Evolutionary conservation across 37 sponge, comb jelly and placozoan genomes (phyloP).

Genomic region (Chondrilla cf. caribensis): DNA sequence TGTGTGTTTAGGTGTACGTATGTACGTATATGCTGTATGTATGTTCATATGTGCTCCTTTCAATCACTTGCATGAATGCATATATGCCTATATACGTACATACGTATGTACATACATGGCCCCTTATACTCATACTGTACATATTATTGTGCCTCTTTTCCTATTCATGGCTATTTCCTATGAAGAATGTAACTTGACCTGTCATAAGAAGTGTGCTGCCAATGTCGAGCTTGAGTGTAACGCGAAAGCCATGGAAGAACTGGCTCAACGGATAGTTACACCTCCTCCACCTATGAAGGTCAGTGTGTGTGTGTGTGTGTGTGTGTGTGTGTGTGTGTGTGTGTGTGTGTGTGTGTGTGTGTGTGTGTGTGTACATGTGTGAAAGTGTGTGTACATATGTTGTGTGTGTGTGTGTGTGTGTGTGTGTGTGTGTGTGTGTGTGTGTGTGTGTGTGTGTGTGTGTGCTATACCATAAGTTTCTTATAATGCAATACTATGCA

Average conservation of each 20-base stretch:
- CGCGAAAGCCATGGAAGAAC: not conserved
- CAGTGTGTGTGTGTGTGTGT: conserved; percentile 10
- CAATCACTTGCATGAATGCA: too few relatives aligned
- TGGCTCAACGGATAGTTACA: not conserved
- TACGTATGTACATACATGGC: not conserved
- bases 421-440: conserved; percentile 13
- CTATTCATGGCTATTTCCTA: not conserved
- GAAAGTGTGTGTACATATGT: too few relatives aligned
- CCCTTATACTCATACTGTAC: too few relatives aligned
- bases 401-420: conserved; percentile 36
- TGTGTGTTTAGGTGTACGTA: not conserved
- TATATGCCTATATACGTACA: conserved; percentile 8
- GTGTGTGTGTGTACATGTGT: conserved; percentile 38
- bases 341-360: conserved; percentile 33
- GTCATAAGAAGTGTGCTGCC: conserved; percentile 11
- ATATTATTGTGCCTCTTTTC: too few relatives aligned
- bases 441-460: not conserved
- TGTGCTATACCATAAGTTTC: too few relatives aligned
- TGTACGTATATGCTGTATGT: too few relatives aligned
- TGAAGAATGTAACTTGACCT: conserved; percentile 15
- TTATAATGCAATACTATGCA: too few relatives aligned
- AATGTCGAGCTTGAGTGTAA: conserved; percentile 1
- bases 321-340: conserved; percentile 38
- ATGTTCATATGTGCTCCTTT: too few relatives aligned
- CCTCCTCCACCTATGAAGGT: conserved; percentile 6